Conservation (phyloP, 1,140 invertebrate genomes). For the Drosophila albomicans region DNA sequence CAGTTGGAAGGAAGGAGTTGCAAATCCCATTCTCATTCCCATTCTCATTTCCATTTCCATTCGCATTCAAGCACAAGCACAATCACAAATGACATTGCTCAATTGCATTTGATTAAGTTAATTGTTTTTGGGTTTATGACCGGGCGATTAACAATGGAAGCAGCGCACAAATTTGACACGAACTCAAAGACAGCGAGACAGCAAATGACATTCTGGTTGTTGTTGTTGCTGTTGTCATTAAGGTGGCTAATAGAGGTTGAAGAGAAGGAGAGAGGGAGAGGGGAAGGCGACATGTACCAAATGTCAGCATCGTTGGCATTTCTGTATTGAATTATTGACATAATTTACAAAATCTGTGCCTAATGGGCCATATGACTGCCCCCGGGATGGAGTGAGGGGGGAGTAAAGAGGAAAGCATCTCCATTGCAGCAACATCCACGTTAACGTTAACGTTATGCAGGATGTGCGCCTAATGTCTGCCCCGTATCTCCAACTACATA, state of each 20-base stretch:
- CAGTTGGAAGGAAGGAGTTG: background rate
- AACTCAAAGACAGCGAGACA: conserved; percentile 25
- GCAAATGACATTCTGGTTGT: conserved; percentile 16
- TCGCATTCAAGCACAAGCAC: conserved; percentile 41
- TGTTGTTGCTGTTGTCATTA: conserved; percentile 57
- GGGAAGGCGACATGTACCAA: conserved; percentile 40
- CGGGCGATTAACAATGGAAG: conserved; percentile 73
- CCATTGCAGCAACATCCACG: too few species aligned
- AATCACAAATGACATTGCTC: conserved; percentile 83
- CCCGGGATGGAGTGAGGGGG: conserved; percentile 32
- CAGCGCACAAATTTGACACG: conserved; percentile 75
- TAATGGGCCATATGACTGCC: conserved; percentile 76
- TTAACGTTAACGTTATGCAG: conserved; percentile 21
- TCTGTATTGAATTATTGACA: conserved; percentile 83
- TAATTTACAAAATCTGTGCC: conserved; percentile 84
- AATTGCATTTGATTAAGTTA: conserved; percentile 83
- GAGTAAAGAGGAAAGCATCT: too few species aligned
- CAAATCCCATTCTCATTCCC: background rate
- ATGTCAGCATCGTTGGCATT: conserved; percentile 75
- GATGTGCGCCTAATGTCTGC: conserved; percentile 41
- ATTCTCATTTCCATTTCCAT: too few species aligned
- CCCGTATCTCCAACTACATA: conserved; percentile 5
- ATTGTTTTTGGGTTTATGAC: conserved; percentile 80
- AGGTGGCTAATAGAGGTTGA: conserved; percentile 44
- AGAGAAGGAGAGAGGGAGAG: background rate